Evolutionary conservation across 2,797 vertebrate genomes (phyloP).

Genomic region (Pangasius sanitwongsei): DNA sequence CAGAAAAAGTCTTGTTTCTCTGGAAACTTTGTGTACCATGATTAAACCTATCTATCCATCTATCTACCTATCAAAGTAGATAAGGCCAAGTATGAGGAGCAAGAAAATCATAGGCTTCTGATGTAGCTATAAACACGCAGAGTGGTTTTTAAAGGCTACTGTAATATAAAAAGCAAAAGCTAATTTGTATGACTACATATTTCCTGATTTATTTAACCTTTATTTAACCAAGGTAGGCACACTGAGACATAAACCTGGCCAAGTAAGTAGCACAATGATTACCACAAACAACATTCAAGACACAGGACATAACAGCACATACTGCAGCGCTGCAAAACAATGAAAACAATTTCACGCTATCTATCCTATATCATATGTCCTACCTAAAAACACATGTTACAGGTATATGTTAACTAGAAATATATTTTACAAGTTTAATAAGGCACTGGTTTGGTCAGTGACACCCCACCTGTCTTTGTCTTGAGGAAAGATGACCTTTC

Average conservation of each 20-base stretch:
- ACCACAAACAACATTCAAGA: background rate
- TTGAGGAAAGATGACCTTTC: slow-evolving; percentile 29
- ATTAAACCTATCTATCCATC: background rate
- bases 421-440: background rate
- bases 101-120: background rate
- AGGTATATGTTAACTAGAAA: background rate
- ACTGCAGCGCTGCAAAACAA: background rate
- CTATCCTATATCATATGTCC: background rate
- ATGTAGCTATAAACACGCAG: background rate
- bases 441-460: slow-evolving; percentile 11
- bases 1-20: background rate
- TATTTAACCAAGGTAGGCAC: background rate
- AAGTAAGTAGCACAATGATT: background rate
- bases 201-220: too few species aligned
- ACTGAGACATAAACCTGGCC: background rate
- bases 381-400: background rate
- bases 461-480: slow-evolving; percentile 48
- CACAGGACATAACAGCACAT: background rate
- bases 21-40: background rate
- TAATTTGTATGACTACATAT: background rate
- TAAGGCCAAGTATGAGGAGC: background rate
- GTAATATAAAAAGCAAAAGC: background rate
- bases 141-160: background rate
- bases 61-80: background rate
- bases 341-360: background rate